These are phyloP conservation scores for Catharus minimus DNA, from an alignment of 2,113 vertebrate species.

Conservation along the genomic window DNA sequence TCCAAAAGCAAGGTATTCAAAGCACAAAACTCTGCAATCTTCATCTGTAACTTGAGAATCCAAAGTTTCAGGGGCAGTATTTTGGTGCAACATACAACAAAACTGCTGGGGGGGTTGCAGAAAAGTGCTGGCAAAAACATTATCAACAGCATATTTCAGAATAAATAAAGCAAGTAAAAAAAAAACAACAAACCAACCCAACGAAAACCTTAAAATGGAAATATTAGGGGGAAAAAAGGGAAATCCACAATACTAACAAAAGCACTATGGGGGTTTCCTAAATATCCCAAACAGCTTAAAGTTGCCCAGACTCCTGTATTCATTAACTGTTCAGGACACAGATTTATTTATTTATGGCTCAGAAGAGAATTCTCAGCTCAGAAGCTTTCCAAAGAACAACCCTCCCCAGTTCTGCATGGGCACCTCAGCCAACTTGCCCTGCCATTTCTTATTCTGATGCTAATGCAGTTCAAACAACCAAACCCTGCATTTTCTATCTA, in stretches of 20 bases:
- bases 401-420: constrained; percentile 44
- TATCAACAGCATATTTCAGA: not conserved
- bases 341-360: constrained; percentile 31
- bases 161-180: not conserved
- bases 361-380: constrained; percentile 21
- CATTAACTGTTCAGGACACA: constrained; percentile 10
- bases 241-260: not conserved
- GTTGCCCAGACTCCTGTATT: constrained; percentile 8
- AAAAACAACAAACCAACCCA: accelerated
- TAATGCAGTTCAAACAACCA: constrained; percentile 63
- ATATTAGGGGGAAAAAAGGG: not conserved
- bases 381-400: constrained; percentile 36
- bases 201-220: not conserved
- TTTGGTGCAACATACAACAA: not conserved
- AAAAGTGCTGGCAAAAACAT: not conserved
- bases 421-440: not conserved
- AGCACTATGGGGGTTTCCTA: not conserved
- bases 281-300: constrained; percentile 7
- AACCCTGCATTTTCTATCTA: constrained; percentile 39
- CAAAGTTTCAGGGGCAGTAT: not conserved
- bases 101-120: not conserved
- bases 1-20: accelerated
- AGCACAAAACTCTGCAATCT: not conserved
- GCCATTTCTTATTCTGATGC: constrained; percentile 54
- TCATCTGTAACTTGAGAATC: not conserved